Conservation (phyloP, 2,888 invertebrate genomes). For the Leptopilina syphax region DNA sequence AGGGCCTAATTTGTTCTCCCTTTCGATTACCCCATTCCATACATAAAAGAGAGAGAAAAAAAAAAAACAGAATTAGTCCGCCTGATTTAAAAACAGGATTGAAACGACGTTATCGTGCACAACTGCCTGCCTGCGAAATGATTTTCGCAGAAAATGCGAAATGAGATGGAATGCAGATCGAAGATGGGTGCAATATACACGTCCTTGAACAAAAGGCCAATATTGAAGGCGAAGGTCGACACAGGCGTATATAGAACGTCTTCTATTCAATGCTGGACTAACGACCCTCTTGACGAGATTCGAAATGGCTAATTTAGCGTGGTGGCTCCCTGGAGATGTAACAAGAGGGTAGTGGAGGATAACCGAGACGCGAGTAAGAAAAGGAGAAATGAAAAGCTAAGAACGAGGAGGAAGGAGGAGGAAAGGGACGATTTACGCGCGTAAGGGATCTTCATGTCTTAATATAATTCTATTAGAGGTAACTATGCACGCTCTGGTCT, state of each 20-base stretch:
- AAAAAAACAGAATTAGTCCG: conserved; percentile 66
- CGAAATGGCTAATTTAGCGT: conserved; percentile 76
- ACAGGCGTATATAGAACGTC: conserved; percentile 29
- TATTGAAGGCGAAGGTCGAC: conserved; percentile 9
- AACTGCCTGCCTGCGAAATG: conserved; percentile 55
- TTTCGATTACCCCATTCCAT: conserved; percentile 51
- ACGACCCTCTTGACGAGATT: conserved; percentile 71
- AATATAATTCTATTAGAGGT: conserved; percentile 76
- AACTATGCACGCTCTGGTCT: conserved; percentile 73
- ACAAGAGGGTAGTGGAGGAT: conserved; percentile 57
- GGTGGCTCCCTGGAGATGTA: conserved; percentile 69
- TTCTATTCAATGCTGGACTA: conserved; percentile 54
- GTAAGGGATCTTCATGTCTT: conserved; percentile 70
- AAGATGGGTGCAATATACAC: conserved; percentile 10
- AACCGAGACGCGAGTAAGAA: conserved; percentile 44
- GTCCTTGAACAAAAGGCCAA: conserved; percentile 35
- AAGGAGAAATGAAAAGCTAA: conserved; percentile 74
- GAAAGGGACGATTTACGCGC: conserved; percentile 56
- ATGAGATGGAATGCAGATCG: conserved; percentile 52
- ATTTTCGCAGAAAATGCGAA: conserved; percentile 51
- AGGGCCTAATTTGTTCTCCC: conserved; percentile 46
- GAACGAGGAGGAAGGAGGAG: conserved; percentile 65
- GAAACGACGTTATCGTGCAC: conserved; percentile 50
- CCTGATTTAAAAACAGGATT: conserved; percentile 62
- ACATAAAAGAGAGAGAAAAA: too few species aligned